Base-by-base conservation (phyloP, 2,113 vertebrate genomes). In the Gallinago paraguaiae region DNA sequence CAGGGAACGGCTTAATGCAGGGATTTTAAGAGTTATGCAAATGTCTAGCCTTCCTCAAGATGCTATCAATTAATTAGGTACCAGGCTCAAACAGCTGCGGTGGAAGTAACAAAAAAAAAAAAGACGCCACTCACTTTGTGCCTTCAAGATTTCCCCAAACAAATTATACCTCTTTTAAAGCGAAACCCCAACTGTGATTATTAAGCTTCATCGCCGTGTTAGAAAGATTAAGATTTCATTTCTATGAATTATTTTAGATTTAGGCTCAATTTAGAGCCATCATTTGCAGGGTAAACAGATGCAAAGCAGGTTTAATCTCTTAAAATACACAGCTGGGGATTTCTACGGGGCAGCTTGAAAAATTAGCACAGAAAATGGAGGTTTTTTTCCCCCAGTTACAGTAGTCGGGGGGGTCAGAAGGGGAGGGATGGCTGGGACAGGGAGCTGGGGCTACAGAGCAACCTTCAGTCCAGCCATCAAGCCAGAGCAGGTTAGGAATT, bases 241-340 rank as follows among this genome's bases (percentile, higher is more conserved):
- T 92, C 71, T 50, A 53, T 13, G 65, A 94, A 95, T 97, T 95
- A 94, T 86, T 96, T 82, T 31, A 67, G 92, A 88, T 90, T 95
- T 91, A 95, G 82, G 33, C 35, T 95, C 88, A 80, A 94, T 95
- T 96, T 77, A 77, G 71, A 87, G 94, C 48, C 78, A 84, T 50
- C 64, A 69, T 57, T 67, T 69, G 67, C 78, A 80, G n/a, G 76
- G 74, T 31, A 92, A 93, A 93, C 87, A 94, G 91, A 91, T 65
- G 90, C 63, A 82, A 90, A 94, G 78, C 81, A 85, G 67, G 75
- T 86, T 91, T 95, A 74, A 96, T 95, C 90, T 90, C 82, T 84
- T 31, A 13, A 90, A 94, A 67, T 13, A 77, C 50, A 30, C 81
- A 80, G 71, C 78, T 82, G 84, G 87, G 87, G 54, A 95, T 86